Percentiles rank a stretch among this genome's conserved stretches.
Conservation (phyloP, 2,888 invertebrate species). For the Actias luna region DNA sequence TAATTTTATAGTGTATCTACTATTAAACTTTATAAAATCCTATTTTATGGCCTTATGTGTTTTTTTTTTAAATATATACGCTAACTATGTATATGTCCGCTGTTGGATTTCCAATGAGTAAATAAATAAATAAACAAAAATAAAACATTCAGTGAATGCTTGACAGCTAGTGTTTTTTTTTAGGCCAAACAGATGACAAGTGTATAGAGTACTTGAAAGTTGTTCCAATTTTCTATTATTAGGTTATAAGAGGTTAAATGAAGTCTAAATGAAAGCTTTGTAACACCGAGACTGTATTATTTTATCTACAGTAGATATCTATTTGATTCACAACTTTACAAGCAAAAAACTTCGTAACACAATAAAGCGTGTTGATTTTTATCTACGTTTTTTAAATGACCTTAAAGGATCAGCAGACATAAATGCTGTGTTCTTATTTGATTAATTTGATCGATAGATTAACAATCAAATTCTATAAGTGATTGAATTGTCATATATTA, state of each 20-base stretch:
- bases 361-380: neutral
- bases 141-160: neutral
- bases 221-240: neutral
- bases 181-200: neutral
- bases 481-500: too few species aligned
- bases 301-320: neutral
- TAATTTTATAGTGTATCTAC: too few species aligned
- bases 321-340: neutral
- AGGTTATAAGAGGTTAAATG: neutral
- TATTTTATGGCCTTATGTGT: too few species aligned
- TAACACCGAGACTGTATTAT: neutral
- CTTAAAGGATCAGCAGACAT: neutral
- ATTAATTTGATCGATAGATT: neutral
- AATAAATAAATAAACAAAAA: too few species aligned
- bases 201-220: neutral
- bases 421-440: neutral
- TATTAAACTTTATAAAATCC: too few species aligned
- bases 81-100: too few species aligned
- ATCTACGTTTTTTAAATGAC: neutral
- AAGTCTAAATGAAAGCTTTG: neutral
- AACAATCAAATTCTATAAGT: neutral
- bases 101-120: too few species aligned
- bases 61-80: too few species aligned
- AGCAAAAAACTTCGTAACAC: neutral
- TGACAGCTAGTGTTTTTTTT: neutral